Base-by-base conservation (phyloP, 2,888 invertebrate genomes). In the Ecdyonurus torrentis region DNA sequence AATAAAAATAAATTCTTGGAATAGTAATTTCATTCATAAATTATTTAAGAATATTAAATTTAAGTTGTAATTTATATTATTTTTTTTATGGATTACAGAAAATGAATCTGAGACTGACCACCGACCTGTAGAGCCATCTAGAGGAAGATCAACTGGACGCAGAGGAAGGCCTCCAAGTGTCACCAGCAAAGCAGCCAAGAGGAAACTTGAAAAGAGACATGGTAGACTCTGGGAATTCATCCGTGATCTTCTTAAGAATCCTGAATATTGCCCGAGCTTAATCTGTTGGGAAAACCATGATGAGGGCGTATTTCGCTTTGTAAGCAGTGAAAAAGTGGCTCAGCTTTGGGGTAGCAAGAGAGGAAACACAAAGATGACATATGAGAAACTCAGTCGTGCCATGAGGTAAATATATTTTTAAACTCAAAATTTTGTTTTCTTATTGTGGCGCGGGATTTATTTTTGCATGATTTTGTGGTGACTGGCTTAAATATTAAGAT, bases 321-420 rank as follows among this genome's bases (percentile, higher is more conserved):
- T 91, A 15, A 85, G 90, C 70, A 90, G 89, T 60, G 89, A 90
- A 69, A 85, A 87, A 71, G 88, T 93, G 2, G 92, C 93, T 1
- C 83, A 87, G 70, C 78, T 91, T 59, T 93, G 93, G 93, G 92
- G 92, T 2, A 83, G 83, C 66, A 78, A 88, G 73, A 92, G 92
- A 73, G 86, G 88, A 73, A 93, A 93, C 72, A 84, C 84, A 61
- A 85, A 86, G 72, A 94, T 94, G 93, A 92, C 89, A 55, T 94
- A 92, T 72, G 93, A 93, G 74, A 94, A 94, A 76, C 83, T 94
- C 70, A 91, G 91, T 74, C 77, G 93, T 66, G 93, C 93, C 19
- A 90, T 94, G 87, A 81, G 87, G 85, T 86, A 72, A 71, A n/a
- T n/a, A n/a, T n/a, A n/a, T n/a, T n/a, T n/a, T n/a, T n/a, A n/a